phyloP scores from a whole-genome alignment of 1,140 invertebrate species.

The Bombus fervidus region DNA sequence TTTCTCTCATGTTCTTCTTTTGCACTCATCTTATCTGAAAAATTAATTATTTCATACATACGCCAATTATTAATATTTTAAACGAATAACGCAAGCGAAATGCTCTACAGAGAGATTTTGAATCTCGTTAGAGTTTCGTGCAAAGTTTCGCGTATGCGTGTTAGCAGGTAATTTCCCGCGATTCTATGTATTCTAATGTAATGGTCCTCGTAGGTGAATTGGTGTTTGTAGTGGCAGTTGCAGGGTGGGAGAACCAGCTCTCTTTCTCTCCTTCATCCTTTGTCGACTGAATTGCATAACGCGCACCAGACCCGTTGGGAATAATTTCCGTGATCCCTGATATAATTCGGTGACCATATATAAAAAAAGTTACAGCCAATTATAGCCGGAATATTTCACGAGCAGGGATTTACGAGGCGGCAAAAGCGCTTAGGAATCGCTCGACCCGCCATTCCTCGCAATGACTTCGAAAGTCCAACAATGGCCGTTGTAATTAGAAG shows the following conservation, averaged over 20 bases:
- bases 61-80: background rate
- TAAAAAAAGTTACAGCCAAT: slow-evolving; percentile 71
- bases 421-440: slow-evolving; percentile 28
- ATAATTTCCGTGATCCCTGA: slow-evolving; percentile 59
- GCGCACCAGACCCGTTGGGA: slow-evolving; percentile 37
- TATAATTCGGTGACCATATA: slow-evolving; percentile 62
- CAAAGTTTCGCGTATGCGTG: background rate
- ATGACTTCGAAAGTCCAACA: slow-evolving; percentile 48
- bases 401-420: slow-evolving; percentile 54
- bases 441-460: background rate
- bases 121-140: slow-evolving; percentile 32
- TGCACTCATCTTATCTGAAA: background rate
- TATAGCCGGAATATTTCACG: slow-evolving; percentile 68
- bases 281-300: slow-evolving; percentile 49
- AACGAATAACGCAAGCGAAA: background rate
- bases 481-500: slow-evolving; percentile 39
- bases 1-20: background rate
- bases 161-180: slow-evolving; percentile 38
- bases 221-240: background rate
- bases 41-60: background rate
- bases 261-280: background rate
- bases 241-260: background rate
- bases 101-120: slow-evolving; percentile 39
- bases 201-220: slow-evolving; percentile 28
- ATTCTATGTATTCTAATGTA: slow-evolving; percentile 54